phyloP scores from a whole-genome alignment of 92 coral and sea anemone genomes.

The Micromussa lordhowensis region DNA sequence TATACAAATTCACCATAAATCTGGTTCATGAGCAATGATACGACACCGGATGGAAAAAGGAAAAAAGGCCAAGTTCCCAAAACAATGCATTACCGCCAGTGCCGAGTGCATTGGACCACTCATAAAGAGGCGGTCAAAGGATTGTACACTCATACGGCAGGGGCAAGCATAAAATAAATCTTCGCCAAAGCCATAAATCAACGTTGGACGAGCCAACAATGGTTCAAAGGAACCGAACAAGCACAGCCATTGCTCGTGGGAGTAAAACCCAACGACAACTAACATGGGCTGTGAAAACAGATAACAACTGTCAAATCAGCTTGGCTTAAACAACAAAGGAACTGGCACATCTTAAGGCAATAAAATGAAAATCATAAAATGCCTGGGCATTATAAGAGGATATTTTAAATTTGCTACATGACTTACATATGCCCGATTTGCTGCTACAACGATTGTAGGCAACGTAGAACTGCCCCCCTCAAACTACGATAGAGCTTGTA shows the following conservation, averaged over 20 bases:
- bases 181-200: neutral
- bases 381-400: neutral
- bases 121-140: neutral
- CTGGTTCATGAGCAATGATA: neutral
- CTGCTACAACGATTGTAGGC: neutral
- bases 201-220: too few species aligned
- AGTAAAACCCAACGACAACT: neutral
- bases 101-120: neutral
- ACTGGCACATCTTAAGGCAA: too few species aligned
- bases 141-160: constrained; percentile 6
- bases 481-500: neutral
- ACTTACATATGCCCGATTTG: too few species aligned
- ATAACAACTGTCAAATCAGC: too few species aligned
- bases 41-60: too few species aligned
- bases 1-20: too few species aligned
- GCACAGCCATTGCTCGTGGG: neutral
- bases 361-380: too few species aligned
- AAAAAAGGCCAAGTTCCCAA: neutral
- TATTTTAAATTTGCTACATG: neutral
- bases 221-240: neutral
- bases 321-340: too few species aligned
- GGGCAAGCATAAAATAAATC: neutral
- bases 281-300: too few species aligned
- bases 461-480: neutral
- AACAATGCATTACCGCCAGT: neutral